phyloP scores from a whole-genome alignment of 2,113 vertebrate genomes.

The Petroica traversi region DNA sequence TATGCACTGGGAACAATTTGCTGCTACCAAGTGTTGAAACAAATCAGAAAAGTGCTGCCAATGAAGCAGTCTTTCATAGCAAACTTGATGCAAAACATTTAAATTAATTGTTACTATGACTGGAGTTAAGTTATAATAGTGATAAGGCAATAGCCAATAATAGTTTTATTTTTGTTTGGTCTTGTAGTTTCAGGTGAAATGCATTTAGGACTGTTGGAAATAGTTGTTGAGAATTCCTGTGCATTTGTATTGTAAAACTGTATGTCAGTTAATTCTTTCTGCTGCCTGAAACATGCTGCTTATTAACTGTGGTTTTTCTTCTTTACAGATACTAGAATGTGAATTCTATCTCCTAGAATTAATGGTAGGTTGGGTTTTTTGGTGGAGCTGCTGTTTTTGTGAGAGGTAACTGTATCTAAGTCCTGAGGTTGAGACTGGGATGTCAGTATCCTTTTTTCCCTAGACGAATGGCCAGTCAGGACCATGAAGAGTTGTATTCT shows the following conservation, averaged over 20 bases:
- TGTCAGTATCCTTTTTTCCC: not conserved
- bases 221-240: not conserved
- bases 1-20: not conserved
- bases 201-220: not conserved
- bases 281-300: not conserved
- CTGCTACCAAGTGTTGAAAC: not conserved
- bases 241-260: not conserved
- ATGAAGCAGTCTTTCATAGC: not conserved
- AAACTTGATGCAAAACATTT: not conserved
- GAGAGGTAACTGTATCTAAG: not conserved
- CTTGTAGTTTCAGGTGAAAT: not conserved
- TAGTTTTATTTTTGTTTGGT: not conserved
- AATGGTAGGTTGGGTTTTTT: slow-evolving; percentile 84
- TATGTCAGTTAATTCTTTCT: not conserved
- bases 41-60: not conserved
- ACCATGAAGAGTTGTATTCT: not conserved
- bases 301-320: slow-evolving; percentile 21
- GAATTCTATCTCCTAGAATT: slow-evolving; percentile 99
- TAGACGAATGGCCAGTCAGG: not conserved
- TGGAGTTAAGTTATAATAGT: not conserved
- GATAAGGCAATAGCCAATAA: not conserved
- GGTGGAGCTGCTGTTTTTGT: not conserved
- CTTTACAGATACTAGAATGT: slow-evolving; percentile 95
- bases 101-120: not conserved
- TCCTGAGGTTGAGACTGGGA: not conserved